phyloP scores from a whole-genome alignment of 92 coral and sea anemone species.

The Montipora capitata region DNA sequence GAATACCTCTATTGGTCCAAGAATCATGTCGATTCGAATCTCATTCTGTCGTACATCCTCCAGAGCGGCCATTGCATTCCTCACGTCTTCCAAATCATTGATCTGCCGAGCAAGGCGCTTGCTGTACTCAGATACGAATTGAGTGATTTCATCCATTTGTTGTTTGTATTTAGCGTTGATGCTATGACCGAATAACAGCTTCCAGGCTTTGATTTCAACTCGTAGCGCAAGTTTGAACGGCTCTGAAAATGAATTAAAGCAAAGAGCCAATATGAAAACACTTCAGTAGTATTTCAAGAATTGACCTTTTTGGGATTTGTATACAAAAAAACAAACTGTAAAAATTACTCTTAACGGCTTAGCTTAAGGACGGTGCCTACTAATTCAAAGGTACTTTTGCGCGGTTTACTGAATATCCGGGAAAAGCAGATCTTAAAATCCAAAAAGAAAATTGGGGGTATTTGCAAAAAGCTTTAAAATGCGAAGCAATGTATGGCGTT shows the following conservation, averaged over 20 bases:
- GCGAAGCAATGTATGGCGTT: too few species aligned
- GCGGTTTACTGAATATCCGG: too few species aligned
- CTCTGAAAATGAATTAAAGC: conserved; percentile 35
- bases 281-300: too few species aligned
- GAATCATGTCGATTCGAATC: conserved; percentile 90
- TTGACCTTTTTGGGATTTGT: too few species aligned
- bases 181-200: conserved; percentile 90
- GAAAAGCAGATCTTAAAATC: too few species aligned
- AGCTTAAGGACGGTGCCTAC: too few species aligned
- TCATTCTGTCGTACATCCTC: conserved; percentile 89
- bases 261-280: not conserved
- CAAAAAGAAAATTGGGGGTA: too few species aligned
- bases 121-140: conserved; percentile 86
- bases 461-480: too few species aligned
- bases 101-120: conserved; percentile 89
- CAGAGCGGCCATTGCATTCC: conserved; percentile 93
- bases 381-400: too few species aligned
- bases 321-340: too few species aligned
- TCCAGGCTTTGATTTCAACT: conserved; percentile 92
- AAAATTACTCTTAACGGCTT: too few species aligned
- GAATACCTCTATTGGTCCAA: conserved; percentile 90
- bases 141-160: conserved; percentile 89
- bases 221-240: conserved; percentile 87
- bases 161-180: conserved; percentile 86
- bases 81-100: conserved; percentile 92